Conservation (phyloP, 2,888 invertebrate genomes). For the Limnephilus rhombicus region DNA sequence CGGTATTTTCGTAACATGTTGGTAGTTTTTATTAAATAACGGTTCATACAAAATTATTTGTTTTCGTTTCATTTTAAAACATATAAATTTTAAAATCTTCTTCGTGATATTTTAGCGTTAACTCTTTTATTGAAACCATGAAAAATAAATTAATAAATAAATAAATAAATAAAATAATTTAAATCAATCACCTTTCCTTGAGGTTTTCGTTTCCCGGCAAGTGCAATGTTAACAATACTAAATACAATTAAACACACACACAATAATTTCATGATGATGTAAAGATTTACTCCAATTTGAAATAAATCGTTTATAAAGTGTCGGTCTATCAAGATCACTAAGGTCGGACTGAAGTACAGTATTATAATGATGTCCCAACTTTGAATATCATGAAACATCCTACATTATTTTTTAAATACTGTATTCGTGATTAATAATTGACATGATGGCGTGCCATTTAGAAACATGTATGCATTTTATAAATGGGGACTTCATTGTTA, state of each 20-base stretch:
- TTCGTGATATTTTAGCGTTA: too few relatives aligned
- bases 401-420: not conserved
- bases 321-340: not conserved
- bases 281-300: not conserved
- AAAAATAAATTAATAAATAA: too few relatives aligned
- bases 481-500: not conserved
- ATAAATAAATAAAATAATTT: too few relatives aligned
- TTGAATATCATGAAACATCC: not conserved
- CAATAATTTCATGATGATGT: not conserved
- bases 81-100: too few relatives aligned
- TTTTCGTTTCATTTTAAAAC: too few relatives aligned
- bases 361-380: not conserved
- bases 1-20: too few relatives aligned
- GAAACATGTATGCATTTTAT: not conserved
- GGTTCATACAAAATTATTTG: too few relatives aligned
- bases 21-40: too few relatives aligned
- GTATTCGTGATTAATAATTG: not conserved
- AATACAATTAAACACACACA: not conserved
- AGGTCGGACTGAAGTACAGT: not conserved
- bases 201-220: conserved; percentile 54
- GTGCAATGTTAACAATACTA: not conserved
- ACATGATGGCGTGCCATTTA: not conserved
- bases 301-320: not conserved
- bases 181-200: conserved; percentile 59
- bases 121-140: too few relatives aligned